These are phyloP conservation scores for Fistularia tabacaria DNA, from an alignment of 2,797 vertebrate species.

Conservation along the genomic window DNA sequence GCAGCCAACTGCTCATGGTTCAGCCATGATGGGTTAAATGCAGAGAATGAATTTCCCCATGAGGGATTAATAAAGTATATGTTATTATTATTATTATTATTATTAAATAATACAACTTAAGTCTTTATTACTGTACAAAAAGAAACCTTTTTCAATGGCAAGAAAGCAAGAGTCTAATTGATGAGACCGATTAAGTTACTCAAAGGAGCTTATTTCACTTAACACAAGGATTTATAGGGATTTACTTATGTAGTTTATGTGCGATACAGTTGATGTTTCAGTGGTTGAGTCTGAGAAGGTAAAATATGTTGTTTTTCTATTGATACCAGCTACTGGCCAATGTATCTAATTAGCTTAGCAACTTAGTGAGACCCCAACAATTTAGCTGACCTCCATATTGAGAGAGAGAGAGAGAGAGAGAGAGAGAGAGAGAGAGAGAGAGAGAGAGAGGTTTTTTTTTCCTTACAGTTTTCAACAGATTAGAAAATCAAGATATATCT, in stretches of 20 bases:
- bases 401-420: slow-evolving; percentile 35
- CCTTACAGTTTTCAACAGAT: slow-evolving; percentile 37
- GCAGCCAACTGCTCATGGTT: too few species aligned
- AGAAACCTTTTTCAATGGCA: slow-evolving; percentile 2
- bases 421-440: slow-evolving; percentile 5
- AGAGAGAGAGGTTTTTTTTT: slow-evolving; percentile 19
- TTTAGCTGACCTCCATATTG: slow-evolving; percentile 65
- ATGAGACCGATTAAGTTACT: slow-evolving; percentile 38
- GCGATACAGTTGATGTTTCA: slow-evolving; percentile 54
- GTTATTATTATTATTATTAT: not conserved
- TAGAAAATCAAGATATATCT: slow-evolving; percentile 52
- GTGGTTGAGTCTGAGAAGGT: slow-evolving; percentile 55
- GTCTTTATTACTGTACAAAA: not conserved
- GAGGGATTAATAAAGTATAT: too few species aligned
- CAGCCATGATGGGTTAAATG: too few species aligned
- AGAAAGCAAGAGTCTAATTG: slow-evolving; percentile 31
- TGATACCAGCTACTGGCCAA: slow-evolving; percentile 60
- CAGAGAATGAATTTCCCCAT: too few species aligned
- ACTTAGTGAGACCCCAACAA: slow-evolving; percentile 60
- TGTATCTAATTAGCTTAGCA: slow-evolving; percentile 71
- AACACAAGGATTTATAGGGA: slow-evolving; percentile 31
- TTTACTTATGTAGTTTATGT: slow-evolving; percentile 45
- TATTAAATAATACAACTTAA: not conserved
- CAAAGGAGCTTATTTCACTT: slow-evolving; percentile 31
- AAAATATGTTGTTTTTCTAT: slow-evolving; percentile 67